Base-by-base conservation (phyloP, 2,113 vertebrate species). In the Asarcornis scutulata region DNA sequence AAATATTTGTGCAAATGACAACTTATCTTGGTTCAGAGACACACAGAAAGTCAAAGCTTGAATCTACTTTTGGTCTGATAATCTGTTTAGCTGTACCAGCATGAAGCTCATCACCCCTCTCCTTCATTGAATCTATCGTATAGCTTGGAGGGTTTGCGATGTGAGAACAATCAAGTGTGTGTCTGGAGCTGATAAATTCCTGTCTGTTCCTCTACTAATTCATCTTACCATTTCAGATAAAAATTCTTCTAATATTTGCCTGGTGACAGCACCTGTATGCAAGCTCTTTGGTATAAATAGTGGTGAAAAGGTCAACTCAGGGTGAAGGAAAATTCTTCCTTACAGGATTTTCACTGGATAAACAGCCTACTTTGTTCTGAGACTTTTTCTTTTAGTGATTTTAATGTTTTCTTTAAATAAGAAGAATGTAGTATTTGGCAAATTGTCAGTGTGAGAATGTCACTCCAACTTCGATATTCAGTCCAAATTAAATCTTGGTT, bases 171-270 rank as follows among this genome's bases (percentile, higher is more conserved):
- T 29, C 38, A 48, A 50, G 40, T 46, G 6, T 34, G 20, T 44
- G 36, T 58, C 42, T n/a, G 60, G 62, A 66, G 25, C 16, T 18
- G 48, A n/a, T 40, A 56, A 74, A 50, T 50, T 79, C 31, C 17
- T 64, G 48, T 31, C 34, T 42, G 18, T 29, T 59, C 10, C 13
- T 13, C 18, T 82, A 31, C 53, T 23, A 55, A 9, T 64, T 64
- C 86, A 44, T 8, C 12, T 87, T 92, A 60, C 34, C 21, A 67
- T 92, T 55, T 48, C 95, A 99, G 99, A 98, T 99, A 27, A 98
- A 99, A 98, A 97, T 76, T 97, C 99, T 94, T 97, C 84, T 73
- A 97, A 98, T 4, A 96, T 98, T 74, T 97, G 98, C 92, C 97
- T 44, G 98, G 98, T 36, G 99, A 98, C 9, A 99, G 97, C 27